Evolutionary conservation across 2,888 invertebrate genomes (phyloP), one percentile per base, ranked within the genome.

Genomic region (Aricia artaxerxes): DNA sequence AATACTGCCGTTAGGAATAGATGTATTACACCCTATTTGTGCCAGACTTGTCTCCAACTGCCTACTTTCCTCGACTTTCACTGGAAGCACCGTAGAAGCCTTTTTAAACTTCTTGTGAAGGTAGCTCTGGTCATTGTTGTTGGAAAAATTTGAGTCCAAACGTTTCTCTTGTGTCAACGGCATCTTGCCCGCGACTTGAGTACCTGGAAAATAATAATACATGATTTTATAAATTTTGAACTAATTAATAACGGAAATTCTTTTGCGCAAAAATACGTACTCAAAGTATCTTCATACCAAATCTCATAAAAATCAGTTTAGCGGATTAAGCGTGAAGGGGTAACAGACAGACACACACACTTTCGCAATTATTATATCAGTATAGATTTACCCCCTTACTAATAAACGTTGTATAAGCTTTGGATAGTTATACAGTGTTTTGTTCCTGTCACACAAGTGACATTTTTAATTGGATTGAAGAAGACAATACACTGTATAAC

Each of bases 71-170:
- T 88, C 91, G 60, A 86, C 86, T 83, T 88, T 92, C 77, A 87
- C 84, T 79, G 93, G 89, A 85, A 91, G 91, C 81, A 89, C 88
- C 82, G 93, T 92, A 87, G 96, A 96, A 89, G 97, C 97, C 95
- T 98, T 98, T 94, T 98, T 98, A 93, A 98, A 98, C 92, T 98
- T 98, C 92, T 98, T 98, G 92, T 98, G 98, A 90, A 98, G 95
- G 95, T 98, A 98, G 91, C 97, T 97, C 87, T 95, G 95, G 87
- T 96, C 96, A 92, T 95, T 95, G 91, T 94, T 94, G 85, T 94
- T 94, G 82, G 93, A 88, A 86, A 94, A 92, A 84, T 91, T 93
- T 83, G 88, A 89, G 84, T 94, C 93, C 85, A 94, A 89, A 86
- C 91, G 94, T 89, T 93, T 94, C 86, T 94, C 94, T 86, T 93